Evolutionary conservation across 2,113 vertebrate genomes (phyloP).

Genomic region (Pachypanchax playfairii): DNA sequence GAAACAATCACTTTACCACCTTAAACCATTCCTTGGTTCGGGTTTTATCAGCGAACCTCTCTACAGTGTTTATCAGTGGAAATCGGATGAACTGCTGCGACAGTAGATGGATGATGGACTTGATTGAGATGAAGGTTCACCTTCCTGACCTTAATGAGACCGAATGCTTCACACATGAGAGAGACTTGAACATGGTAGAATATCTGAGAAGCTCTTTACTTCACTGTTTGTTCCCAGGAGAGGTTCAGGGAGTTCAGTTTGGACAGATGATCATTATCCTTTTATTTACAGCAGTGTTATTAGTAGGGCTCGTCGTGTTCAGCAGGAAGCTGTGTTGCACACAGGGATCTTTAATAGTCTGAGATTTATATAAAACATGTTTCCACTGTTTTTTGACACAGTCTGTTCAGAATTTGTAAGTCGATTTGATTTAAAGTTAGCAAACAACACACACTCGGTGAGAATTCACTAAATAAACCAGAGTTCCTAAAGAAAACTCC

Average conservation of each 20-base stretch:
- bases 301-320: constrained; percentile 32
- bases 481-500: constrained; percentile 17
- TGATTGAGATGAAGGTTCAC: constrained; percentile 48
- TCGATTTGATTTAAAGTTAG: constrained; percentile 1
- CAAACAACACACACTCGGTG: background rate
- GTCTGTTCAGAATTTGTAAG: background rate
- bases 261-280: constrained; percentile 50
- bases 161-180: constrained; percentile 54
- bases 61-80: constrained; percentile 67
- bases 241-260: constrained; percentile 29
- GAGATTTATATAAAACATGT: constrained; percentile 13
- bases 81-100: constrained; percentile 83
- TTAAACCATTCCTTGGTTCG: constrained; percentile 45
- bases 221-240: constrained; percentile 46
- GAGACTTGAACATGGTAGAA: constrained; percentile 22
- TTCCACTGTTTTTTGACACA: background rate
- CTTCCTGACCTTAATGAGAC: constrained; percentile 71
- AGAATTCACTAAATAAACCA: background rate
- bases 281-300: constrained; percentile 50
- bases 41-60: constrained; percentile 60
- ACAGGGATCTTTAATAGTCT: constrained; percentile 42
- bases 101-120: constrained; percentile 71
- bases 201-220: constrained; percentile 43
- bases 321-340: constrained; percentile 39
- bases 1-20: constrained; percentile 65